Conservation (phyloP, 2,797 vertebrate species). For the Poeciliopsis turneri region DNA sequence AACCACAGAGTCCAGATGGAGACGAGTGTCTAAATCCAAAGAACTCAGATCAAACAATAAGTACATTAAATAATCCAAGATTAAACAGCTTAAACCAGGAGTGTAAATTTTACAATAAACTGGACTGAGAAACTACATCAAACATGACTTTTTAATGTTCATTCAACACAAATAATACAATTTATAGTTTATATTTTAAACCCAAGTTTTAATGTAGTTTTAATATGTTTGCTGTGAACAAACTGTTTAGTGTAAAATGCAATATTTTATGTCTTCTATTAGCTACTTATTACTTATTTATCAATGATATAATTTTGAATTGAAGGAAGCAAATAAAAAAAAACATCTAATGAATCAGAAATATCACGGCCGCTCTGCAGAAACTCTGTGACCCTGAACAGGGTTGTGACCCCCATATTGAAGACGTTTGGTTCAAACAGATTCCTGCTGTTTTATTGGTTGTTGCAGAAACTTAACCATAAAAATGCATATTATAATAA, state of each 20-base stretch:
- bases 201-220: neutral
- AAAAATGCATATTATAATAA: neutral
- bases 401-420: neutral
- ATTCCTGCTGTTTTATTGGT: neutral
- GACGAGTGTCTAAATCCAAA: neutral
- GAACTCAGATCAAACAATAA: neutral
- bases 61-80: neutral
- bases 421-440: neutral
- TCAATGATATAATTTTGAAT: too few relatives aligned
- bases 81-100: neutral
- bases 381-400: too few relatives aligned
- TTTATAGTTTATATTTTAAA: neutral
- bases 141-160: neutral
- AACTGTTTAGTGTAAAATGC: too few relatives aligned
- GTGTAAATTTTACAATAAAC: neutral
- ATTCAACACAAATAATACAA: neutral
- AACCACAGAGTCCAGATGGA: neutral
- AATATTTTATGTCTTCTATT: neutral
- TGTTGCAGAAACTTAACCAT: neutral
- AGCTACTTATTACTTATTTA: neutral
- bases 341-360: neutral
- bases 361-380: neutral
- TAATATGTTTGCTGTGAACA: too few relatives aligned
- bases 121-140: neutral
- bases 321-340: neutral